phyloP scores from a whole-genome alignment of 2,888 invertebrate species.

The Idaea biselata region DNA sequence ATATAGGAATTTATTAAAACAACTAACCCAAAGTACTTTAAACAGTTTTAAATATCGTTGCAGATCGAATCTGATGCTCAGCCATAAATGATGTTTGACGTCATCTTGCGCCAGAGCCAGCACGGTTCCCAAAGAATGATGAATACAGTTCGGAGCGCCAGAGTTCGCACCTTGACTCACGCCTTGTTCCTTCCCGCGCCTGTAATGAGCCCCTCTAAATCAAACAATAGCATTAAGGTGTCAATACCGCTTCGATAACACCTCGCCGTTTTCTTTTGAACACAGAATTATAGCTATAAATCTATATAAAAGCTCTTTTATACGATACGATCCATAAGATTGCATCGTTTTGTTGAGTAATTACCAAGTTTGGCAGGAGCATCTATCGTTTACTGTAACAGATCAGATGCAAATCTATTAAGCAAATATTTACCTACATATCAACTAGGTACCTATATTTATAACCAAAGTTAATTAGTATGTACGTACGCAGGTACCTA shows the following conservation, averaged over 20 bases:
- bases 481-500: too few relatives aligned
- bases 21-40: slow-evolving; percentile 1
- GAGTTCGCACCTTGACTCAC: slow-evolving; percentile 58
- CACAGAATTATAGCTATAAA: slow-evolving; percentile 74
- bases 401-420: too few relatives aligned
- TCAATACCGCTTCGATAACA: slow-evolving; percentile 76
- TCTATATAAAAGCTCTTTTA: slow-evolving; percentile 39
- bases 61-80: neutral
- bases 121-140: slow-evolving; percentile 42
- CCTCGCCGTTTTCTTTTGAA: slow-evolving; percentile 76
- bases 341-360: slow-evolving; percentile 12
- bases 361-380: slow-evolving; percentile 19
- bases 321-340: slow-evolving; percentile 19
- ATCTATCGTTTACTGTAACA: too few relatives aligned
- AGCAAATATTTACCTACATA: too few relatives aligned
- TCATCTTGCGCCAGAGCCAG: neutral
- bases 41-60: neutral
- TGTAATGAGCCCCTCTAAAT: slow-evolving; percentile 77
- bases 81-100: slow-evolving; percentile 1
- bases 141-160: slow-evolving; percentile 47
- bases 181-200: slow-evolving; percentile 67
- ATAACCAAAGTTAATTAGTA: too few relatives aligned
- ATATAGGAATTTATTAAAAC: neutral
- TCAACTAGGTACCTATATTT: too few relatives aligned
- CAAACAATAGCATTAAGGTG: slow-evolving; percentile 81